Evolutionary conservation across 2,797 vertebrate genomes (phyloP).

Genomic region (Anolis apletophallus): DNA sequence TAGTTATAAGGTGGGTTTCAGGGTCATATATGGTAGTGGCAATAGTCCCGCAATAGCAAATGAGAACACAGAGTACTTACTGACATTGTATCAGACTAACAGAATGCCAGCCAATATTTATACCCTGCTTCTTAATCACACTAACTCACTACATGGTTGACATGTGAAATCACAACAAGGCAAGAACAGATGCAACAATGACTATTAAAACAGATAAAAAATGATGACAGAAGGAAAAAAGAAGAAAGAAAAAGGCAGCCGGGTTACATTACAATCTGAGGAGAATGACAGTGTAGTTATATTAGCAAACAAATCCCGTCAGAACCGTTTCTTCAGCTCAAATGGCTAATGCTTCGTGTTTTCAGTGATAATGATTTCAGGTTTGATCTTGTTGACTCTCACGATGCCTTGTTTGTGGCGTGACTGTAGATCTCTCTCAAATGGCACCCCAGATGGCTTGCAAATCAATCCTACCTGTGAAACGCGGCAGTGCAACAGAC

Average conservation of each 20-base stretch:
- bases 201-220: not conserved
- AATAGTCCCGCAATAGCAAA: too few relatives aligned
- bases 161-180: not conserved
- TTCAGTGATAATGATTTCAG: not conserved
- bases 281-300: not conserved
- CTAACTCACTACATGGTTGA: not conserved
- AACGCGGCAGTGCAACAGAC: not conserved
- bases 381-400: not conserved
- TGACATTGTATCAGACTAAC: not conserved
- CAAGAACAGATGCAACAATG: not conserved
- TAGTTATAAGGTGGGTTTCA: too few relatives aligned
- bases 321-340: not conserved
- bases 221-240: not conserved
- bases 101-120: not conserved
- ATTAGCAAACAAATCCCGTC: not conserved
- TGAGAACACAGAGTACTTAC: too few relatives aligned
- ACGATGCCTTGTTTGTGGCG: not conserved
- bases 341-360: not conserved
- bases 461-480: not conserved
- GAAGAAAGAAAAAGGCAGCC: not conserved
- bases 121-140: not conserved
- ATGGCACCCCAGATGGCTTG: constrained; percentile 8
- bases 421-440: not conserved
- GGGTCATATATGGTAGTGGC: too few relatives aligned
- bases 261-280: not conserved